Conservation (phyloP, 2,797 vertebrate genomes). For the Perodicticus potto region DNA sequence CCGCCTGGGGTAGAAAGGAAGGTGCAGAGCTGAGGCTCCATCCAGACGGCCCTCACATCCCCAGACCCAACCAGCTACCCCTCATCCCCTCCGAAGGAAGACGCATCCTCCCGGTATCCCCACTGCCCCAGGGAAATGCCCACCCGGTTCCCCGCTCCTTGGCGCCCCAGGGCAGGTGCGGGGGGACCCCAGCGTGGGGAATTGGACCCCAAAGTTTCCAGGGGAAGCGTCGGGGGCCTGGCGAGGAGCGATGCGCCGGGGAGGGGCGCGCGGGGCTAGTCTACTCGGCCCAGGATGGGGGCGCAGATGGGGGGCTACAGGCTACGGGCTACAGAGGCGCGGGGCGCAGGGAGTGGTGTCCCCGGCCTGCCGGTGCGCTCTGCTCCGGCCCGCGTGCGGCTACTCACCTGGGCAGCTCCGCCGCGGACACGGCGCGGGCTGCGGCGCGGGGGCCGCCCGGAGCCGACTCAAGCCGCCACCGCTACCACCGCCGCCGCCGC, state of each 20-base stretch:
- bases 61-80: background rate
- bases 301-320: background rate
- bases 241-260: background rate
- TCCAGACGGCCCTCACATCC: background rate
- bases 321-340: background rate
- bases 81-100: background rate
- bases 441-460: constrained; percentile 69
- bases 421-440: constrained; percentile 70
- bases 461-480: constrained; percentile 60
- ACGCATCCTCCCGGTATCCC: background rate
- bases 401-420: constrained; percentile 82
- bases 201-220: constrained; percentile 67
- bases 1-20: background rate
- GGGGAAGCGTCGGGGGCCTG: constrained; percentile 35
- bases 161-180: background rate
- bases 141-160: background rate
- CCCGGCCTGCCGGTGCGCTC: background rate
- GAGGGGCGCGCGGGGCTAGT: background rate
- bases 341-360: background rate
- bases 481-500: constrained; percentile 35
- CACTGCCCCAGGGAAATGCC: background rate
- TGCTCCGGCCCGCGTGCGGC: background rate
- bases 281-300: background rate
- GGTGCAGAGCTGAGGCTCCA: background rate
- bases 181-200: background rate